Percentiles rank a stretch among this genome's conserved stretches.
Evolutionary conservation across 2,888 invertebrate genomes (phyloP).

Genomic region (Andrena praecox): DNA sequence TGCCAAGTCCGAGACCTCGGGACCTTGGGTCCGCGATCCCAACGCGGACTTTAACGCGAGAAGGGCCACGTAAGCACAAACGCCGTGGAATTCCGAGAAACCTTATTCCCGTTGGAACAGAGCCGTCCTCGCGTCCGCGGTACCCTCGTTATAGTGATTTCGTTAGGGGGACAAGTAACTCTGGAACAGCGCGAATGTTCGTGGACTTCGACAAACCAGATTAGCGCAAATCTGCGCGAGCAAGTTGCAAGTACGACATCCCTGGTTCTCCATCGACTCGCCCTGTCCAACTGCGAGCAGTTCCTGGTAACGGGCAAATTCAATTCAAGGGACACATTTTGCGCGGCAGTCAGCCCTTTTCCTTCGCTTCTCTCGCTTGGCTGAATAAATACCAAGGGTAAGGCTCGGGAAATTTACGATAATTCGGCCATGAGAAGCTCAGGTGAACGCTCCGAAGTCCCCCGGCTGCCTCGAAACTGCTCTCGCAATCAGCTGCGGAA

Average conservation of each 20-base stretch:
- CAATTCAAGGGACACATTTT: slow-evolving; percentile 31
- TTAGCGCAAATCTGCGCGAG: slow-evolving; percentile 45
- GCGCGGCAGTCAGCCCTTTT: slow-evolving; percentile 4
- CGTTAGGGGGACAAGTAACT: slow-evolving; percentile 36
- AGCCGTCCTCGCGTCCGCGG: not conserved
- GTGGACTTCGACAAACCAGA: slow-evolving; percentile 53
- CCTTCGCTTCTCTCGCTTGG: not conserved
- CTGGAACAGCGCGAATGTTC: slow-evolving; percentile 23
- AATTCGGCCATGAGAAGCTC: slow-evolving; percentile 1
- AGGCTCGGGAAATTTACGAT: not conserved
- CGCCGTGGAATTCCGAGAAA: not conserved
- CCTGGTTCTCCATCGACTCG: slow-evolving; percentile 16
- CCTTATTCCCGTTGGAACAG: slow-evolving; percentile 8
- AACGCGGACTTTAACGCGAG: not conserved
- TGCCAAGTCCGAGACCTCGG: too few species aligned
- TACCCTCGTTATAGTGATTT: slow-evolving; percentile 42
- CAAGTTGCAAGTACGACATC: slow-evolving; percentile 27
- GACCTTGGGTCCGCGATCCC: not conserved
- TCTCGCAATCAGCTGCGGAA: slow-evolving; percentile 1
- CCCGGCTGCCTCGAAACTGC: slow-evolving; percentile 5
- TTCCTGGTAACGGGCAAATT: slow-evolving; percentile 28
- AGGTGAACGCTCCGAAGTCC: not conserved
- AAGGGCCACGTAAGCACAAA: not conserved
- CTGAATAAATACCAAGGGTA: not conserved
- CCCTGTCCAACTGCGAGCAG: slow-evolving; percentile 13